Percentiles rank a stretch among this genome's conserved stretches.
These are phyloP conservation scores for Drosophila longiperda DNA, from an alignment of 2,888 invertebrate species.

Conservation along the genomic window DNA sequence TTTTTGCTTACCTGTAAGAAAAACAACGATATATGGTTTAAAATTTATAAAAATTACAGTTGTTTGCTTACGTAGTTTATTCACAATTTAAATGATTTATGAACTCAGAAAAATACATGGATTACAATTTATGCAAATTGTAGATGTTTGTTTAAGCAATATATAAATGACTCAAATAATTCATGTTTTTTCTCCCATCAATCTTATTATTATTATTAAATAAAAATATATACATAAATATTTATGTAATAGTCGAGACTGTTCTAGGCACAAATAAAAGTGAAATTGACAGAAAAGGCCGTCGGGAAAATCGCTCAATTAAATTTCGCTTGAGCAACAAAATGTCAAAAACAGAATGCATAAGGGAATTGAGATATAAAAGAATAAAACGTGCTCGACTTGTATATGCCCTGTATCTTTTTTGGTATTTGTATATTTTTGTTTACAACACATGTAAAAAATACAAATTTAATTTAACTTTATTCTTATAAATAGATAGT, in stretches of 20 bases:
- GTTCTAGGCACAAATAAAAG: slow-evolving; percentile 52
- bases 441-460: not conserved
- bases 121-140: not conserved
- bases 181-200: not conserved
- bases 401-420: not conserved
- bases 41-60: not conserved
- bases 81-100: not conserved
- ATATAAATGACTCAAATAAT: slow-evolving; percentile 1
- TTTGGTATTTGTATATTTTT: not conserved
- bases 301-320: slow-evolving; percentile 50
- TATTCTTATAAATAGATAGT: not conserved
- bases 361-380: slow-evolving; percentile 5
- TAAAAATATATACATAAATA: not conserved
- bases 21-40: slow-evolving; percentile 1
- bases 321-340: slow-evolving; percentile 21
- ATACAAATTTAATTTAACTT: not conserved
- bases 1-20: slow-evolving; percentile 50
- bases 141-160: not conserved
- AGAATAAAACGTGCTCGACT: not conserved
- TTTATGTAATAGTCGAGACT: slow-evolving; percentile 3
- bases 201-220: no score
- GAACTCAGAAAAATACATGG: no score
- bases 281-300: slow-evolving; percentile 52
- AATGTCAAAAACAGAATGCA: slow-evolving; percentile 24
- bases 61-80: not conserved